A percentile compares a stretch with the other conserved stretches of the same genome.
phyloP scores from a whole-genome alignment of 2,888 invertebrate species.

The Patella caerulea region DNA sequence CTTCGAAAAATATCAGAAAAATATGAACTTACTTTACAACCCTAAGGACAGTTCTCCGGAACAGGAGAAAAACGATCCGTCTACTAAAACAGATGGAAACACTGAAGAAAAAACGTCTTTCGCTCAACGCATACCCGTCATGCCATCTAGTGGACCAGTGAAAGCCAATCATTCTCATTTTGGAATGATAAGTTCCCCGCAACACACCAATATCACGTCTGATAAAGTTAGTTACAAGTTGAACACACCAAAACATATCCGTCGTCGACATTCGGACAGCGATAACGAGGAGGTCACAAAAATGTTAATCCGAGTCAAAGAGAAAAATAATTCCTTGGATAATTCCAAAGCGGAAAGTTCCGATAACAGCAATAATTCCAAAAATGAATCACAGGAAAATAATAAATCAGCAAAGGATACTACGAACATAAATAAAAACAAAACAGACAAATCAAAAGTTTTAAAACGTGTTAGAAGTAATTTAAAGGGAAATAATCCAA shows the following conservation, averaged over 20 bases:
- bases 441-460: constrained; percentile 25
- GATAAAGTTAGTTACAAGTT: constrained; percentile 65
- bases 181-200: constrained; percentile 49
- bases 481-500: constrained; percentile 74
- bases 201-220: constrained; percentile 61
- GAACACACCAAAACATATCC: constrained; percentile 64
- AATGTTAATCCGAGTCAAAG: constrained; percentile 31
- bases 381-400: too few species aligned
- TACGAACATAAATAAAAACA: too few species aligned
- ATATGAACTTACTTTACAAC: constrained; percentile 58
- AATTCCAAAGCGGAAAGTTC: too few species aligned
- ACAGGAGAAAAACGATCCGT: neutral
- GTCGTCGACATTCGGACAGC: constrained; percentile 65
- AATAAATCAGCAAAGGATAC: too few species aligned
- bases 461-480: constrained; percentile 59
- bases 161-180: constrained; percentile 42
- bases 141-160: constrained; percentile 5
- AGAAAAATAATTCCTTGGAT: neutral
- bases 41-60: constrained; percentile 29
- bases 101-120: neutral
- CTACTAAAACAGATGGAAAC: neutral
- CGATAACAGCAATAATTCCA: too few species aligned
- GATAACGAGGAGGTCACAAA: constrained; percentile 61
- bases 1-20: constrained; percentile 64
- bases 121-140: neutral